A percentile compares a stretch with the other conserved stretches of the same genome.
phyloP scores from a whole-genome alignment of 2,797 vertebrate species.

The Sebastes jordani region DNA sequence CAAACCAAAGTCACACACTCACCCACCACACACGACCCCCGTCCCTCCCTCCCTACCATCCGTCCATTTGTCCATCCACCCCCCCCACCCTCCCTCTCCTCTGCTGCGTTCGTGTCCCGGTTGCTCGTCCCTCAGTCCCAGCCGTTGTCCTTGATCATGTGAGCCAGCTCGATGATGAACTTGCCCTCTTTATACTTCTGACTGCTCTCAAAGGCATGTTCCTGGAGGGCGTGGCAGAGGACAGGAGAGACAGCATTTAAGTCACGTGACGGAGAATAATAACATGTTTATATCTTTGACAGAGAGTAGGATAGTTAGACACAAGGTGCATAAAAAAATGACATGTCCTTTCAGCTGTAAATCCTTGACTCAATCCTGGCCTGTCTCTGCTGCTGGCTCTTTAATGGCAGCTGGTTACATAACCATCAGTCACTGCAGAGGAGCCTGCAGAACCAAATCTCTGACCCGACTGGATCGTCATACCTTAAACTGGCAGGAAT shows the following conservation, averaged over 20 bases:
- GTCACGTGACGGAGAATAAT: background rate
- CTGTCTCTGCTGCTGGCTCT: conserved; percentile 26
- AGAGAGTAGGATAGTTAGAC: background rate
- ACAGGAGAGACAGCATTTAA: conserved; percentile 32
- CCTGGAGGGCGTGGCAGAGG: conserved; percentile 80
- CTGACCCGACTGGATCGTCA: conserved; percentile 19
- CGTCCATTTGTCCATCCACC: background rate
- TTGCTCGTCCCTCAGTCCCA: conserved; percentile 89
- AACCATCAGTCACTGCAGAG: conserved; percentile 49
- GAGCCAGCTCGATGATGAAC: conserved; percentile 99
- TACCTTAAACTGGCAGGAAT: conserved; percentile 15
- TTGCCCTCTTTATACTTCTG: conserved; percentile 99
- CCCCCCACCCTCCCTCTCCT: conserved; percentile 6
- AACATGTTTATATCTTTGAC: background rate
- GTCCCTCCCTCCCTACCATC: conserved; percentile 20
- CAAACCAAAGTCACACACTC: conserved; percentile 84
- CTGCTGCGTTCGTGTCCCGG: conserved; percentile 31
- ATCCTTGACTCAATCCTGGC: conserved; percentile 29
- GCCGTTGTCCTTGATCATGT: conserved; percentile 99
- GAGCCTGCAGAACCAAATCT: conserved; percentile 36
- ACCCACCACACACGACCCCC: conserved; percentile 67
- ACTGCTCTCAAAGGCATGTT: conserved; percentile 99
- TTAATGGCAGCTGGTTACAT: conserved; percentile 47
- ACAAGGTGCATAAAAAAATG: background rate
- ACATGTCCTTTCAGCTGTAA: conserved; percentile 21